Base-by-base conservation (phyloP, 2,113 vertebrate species). In the Salminus brasiliensis region DNA sequence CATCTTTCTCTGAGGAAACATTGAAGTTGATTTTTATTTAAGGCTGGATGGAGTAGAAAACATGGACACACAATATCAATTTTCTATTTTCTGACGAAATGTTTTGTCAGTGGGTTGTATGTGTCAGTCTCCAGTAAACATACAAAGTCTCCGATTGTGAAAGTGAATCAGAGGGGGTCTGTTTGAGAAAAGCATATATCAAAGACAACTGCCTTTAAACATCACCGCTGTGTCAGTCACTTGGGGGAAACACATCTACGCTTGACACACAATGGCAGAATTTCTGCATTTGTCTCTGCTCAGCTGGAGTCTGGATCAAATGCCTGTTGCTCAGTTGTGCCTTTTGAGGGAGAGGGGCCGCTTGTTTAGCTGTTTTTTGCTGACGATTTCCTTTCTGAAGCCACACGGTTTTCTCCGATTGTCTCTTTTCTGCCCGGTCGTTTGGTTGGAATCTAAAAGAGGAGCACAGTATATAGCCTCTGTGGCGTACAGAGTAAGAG, bases 271-370 rank as follows among this genome's bases (percentile, higher is more conserved):
- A 52, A 55, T 25, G 43, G 21, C 32, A 39, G 15, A 32, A n/a
- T 16, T 67, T 36, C 63, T 2, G 34, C 63, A 18, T 73, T 81
- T 78, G 62, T 70, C n/a, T 55, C 1, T 15, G 69, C 74, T 74
- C 78, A 74, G 52, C 43, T 68, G 60, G 74, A 74, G 32, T 63
- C 55, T 9, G 49, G 45, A 62, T 69, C 78, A 73, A 43, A 80
- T 41, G 21, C 69, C 39, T 72, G 69, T 79, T 39, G 30, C 68
- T 65, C n/a, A 60, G 67, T 30, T 45, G 18, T 62, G 12, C 59
- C 25, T 36, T 47, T 49, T 45, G n/a, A 2, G 3, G 27, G 18
- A 27, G 30, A 76, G 15, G 16, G 36, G 63, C 52, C 47, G 16
- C 72, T 72, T 73, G 60, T 55, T 67, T 67, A 73, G 30, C 41